Percentiles rank a stretch among this genome's conserved stretches.
These are phyloP conservation scores for Catostylus mosaicus DNA, from an alignment of 30 jellyfish, hydroid and myxozoan species.

Conservation along the genomic window DNA sequence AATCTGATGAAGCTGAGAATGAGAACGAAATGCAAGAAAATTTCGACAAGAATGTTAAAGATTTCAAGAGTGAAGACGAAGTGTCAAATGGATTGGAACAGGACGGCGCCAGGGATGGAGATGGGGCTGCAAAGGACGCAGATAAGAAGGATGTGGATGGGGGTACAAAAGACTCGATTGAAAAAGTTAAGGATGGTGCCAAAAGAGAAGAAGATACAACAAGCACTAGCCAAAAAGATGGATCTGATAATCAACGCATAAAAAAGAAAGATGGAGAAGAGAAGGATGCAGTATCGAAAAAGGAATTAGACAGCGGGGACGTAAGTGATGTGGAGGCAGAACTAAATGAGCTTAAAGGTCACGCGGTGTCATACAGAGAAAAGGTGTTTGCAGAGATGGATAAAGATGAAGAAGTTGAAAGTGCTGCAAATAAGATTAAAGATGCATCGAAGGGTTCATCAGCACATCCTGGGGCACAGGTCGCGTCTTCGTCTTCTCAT, in stretches of 20 bases:
- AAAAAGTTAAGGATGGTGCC: not conserved
- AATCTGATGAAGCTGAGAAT: conserved; percentile 6
- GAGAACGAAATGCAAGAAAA: not conserved
- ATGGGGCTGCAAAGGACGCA: not conserved
- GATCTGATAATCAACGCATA: too few relatives aligned
- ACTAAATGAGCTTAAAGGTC: too few relatives aligned
- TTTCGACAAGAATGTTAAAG: not conserved
- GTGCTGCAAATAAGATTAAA: not conserved
- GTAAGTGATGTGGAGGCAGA: not conserved
- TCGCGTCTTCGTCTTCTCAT: too few relatives aligned
- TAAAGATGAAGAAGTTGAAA: not conserved
- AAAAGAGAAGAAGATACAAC: not conserved
- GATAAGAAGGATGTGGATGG: not conserved
- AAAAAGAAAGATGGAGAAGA: too few relatives aligned
- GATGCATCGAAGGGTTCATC: not conserved
- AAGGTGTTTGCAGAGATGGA: not conserved
- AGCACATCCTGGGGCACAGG: too few relatives aligned
- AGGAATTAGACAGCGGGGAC: too few relatives aligned
- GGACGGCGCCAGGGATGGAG: not conserved
- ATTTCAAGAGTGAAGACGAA: not conserved
- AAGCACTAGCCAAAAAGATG: too few relatives aligned
- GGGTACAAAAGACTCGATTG: not conserved
- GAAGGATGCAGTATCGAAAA: too few relatives aligned
- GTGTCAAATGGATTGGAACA: not conserved
- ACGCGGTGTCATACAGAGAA: too few relatives aligned